phyloP scores from a whole-genome alignment of 1,140 invertebrate species.

The Pogonomyrmex californicus region DNA sequence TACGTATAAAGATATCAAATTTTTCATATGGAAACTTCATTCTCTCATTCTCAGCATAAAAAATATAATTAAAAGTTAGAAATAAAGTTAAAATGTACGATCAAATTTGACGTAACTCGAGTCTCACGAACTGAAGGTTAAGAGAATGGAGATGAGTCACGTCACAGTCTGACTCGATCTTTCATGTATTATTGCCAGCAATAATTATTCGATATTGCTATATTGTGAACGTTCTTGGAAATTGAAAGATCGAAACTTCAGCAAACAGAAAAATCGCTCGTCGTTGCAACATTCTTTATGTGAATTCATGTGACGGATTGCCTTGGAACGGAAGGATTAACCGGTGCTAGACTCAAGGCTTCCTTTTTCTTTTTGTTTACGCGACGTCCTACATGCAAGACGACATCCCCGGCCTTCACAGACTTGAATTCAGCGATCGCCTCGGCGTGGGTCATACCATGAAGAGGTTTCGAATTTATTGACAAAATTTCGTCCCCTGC shows the following conservation, averaged over 20 bases:
- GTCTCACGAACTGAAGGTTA: constrained; percentile 3
- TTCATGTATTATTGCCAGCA: constrained; percentile 54
- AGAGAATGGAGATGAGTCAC: neutral
- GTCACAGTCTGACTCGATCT: neutral
- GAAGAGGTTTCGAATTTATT: constrained; percentile 93
- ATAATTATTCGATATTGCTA: constrained; percentile 63
- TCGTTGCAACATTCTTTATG: neutral
- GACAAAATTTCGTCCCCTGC: constrained; percentile 97
- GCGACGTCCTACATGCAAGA: constrained; percentile 93
- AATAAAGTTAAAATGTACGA: neutral
- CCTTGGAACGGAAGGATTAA: constrained; percentile 57
- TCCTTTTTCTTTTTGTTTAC: constrained; percentile 84
- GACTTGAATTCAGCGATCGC: constrained; percentile 96
- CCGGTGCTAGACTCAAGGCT: constrained; percentile 70
- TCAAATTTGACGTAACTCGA: neutral
- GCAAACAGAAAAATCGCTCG: constrained; percentile 4
- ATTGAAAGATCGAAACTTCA: constrained; percentile 7
- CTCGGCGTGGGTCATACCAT: constrained; percentile 95
- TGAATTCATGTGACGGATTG: constrained; percentile 73
- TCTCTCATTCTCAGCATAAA: neutral
- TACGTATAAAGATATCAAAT: neutral
- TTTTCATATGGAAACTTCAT: neutral
- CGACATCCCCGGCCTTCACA: constrained; percentile 94
- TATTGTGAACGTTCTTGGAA: neutral
- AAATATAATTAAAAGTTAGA: neutral